Evolutionary conservation across 2,113 vertebrate genomes (phyloP), one percentile per base, ranked within the genome.

Genomic region (Crocuta crocuta): DNA sequence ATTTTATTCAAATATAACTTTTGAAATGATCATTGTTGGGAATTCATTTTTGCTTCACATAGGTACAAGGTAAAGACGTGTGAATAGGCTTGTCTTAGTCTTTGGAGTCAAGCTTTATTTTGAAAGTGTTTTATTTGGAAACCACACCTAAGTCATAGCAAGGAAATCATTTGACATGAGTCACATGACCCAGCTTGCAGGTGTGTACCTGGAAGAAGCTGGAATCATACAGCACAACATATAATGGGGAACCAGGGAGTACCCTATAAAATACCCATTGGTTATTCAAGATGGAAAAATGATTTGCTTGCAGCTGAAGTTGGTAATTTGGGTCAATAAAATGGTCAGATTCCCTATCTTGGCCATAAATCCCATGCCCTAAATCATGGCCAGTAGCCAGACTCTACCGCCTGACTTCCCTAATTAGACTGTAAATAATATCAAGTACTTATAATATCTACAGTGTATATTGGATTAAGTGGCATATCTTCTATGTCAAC

Each of bases 81-180:
- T 33, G 70, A 26, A 23, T 31, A 85, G 28, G 5, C 43, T 66
- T 31, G 78, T 93, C 0, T 50, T 85, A 92, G 84, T 95, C 78
- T 97, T 88, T 97, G 85, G 19, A 74, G 61, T 92, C 33, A 97
- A 98, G 89, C 79, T 83, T 39, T 93, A 80, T 55, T 90, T 65
- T 95, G 74, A n/a, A 87, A 96, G 58, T n/a, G 0, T 94, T 98
- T 97, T 96, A 63, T 97, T 97, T 98, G 91, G 31, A 98, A 45
- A 50, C 83, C 83, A 74, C 28, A 94, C n/a, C 53, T 93, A 93
- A 81, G 4, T 95, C 70, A 33, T 65, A 97, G 35, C 21, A 76
- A 94, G 48, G 61, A 97, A 95, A 43, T 43, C 83, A 95, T 65
- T 24, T 5, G 73, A 80, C 13, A 65, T 84, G 2, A 53, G 71